Evolutionary conservation across 2,113 vertebrate species (phyloP), one percentile per base, ranked within the genome.

Genomic region (Bagarius yarrelli): DNA sequence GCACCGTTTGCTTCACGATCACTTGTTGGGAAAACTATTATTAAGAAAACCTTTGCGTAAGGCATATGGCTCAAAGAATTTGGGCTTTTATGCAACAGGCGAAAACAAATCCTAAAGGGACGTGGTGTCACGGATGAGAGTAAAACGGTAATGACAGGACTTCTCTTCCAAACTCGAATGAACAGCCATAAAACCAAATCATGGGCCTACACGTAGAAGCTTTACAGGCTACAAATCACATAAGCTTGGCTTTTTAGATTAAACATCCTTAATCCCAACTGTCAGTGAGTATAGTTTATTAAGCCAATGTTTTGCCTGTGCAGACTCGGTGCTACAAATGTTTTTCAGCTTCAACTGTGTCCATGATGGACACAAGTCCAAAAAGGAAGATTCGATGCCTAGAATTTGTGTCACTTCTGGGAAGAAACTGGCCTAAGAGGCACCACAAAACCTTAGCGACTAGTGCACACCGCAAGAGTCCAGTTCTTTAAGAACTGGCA

Each of bases 321-420:
- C 34, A 25, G 56, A 57, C 44, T 21, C 12, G 11, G 71, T 36
- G 27, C 64, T 56, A 32, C 50, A 81, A 32, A 30, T 50, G 12
- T 47, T 19, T 69, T 23, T 34, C 19, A 76, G n/a, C 8, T 67
- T 57, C 14, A 19, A 59, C 13, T 25, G 32, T 55, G 40, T 36
- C 32, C 70, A 36, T 44, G 32, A 75, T 66, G 47, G 59, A 81
- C 30, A 27, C 1, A 27, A 74, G 36, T 27, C 79, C 67, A 72
- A 36, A 11, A 47, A 60, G 23, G n/a, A 36, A 74, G 72, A 83
- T 56, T 23, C 84, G 85, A 67, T 82, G 84, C 86, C 83, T 84
- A 81, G 84, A 85, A 82, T 83, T 85, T 74, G 79, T 87, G 87
- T 89, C 88, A 90, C 86, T 91, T 90, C 90, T 87, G 88, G 89